Evolutionary conservation across 2,797 vertebrate species (phyloP).

Genomic region (Tympanoctomys barrerae): DNA sequence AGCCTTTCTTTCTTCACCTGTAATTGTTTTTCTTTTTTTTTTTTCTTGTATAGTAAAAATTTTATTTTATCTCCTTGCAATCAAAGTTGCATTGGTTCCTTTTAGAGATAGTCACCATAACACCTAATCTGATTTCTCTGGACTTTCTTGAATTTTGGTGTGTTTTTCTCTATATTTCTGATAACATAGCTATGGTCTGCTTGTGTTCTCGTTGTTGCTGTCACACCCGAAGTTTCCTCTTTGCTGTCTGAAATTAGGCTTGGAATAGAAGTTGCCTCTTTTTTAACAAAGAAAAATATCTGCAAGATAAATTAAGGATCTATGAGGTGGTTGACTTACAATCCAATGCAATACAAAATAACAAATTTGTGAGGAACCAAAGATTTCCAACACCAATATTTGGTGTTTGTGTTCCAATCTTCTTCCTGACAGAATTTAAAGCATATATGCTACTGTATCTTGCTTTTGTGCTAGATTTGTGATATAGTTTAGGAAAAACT

Average conservation of each 20-base stretch:
- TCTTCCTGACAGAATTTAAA: conserved; percentile 25
- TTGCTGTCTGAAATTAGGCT: not conserved
- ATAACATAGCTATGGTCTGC: not conserved
- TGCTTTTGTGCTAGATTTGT: not conserved
- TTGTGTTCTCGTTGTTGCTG: not conserved
- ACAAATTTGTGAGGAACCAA: conserved; percentile 41
- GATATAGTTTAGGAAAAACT: not conserved
- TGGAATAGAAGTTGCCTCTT: not conserved
- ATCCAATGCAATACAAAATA: not conserved
- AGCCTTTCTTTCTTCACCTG: too few species aligned
- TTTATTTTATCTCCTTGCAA: not conserved
- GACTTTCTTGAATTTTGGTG: not conserved
- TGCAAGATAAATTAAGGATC: conserved; percentile 8
- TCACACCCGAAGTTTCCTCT: not conserved
- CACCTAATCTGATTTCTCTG: not conserved
- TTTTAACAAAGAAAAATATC: conserved; percentile 20
- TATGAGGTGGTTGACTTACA: not conserved
- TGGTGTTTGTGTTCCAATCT: not conserved
- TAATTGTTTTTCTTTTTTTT: too few species aligned
- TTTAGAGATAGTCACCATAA: not conserved
- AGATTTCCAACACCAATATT: not conserved
- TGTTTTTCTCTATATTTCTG: not conserved
- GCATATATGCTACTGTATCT: not conserved
- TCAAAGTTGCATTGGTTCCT: not conserved
- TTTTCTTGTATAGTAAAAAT: not conserved